A percentile compares a stretch with the other conserved stretches of the same genome.
Evolutionary conservation across 1,140 invertebrate genomes (phyloP).

Genomic region (Drosophila repleta): DNA sequence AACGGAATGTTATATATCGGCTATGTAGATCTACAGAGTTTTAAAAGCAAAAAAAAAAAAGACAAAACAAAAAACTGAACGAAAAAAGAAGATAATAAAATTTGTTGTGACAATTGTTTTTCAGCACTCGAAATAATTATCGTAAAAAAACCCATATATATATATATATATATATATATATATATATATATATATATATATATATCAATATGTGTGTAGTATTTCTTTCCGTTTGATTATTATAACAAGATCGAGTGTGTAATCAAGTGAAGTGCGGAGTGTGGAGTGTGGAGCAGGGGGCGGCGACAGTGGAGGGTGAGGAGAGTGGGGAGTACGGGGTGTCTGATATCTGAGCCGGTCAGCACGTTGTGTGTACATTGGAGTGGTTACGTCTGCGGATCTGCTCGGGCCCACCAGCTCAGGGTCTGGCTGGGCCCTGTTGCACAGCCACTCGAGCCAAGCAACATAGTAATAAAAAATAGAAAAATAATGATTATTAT

Average conservation of each 20-base stretch:
- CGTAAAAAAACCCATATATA: conserved; percentile 52
- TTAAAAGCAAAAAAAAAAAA: background rate
- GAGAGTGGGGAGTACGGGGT: background rate
- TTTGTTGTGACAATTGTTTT: conserved; percentile 19
- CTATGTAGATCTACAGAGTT: background rate
- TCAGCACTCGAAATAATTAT: conserved; percentile 70
- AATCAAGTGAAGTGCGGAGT: conserved; percentile 49
- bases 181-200: conserved; percentile 36
- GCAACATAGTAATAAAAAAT: conserved; percentile 50
- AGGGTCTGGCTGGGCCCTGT: conserved; percentile 45
- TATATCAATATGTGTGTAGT: conserved; percentile 43
- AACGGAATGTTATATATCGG: conserved; percentile 3
- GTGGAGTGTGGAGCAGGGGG: conserved; percentile 6
- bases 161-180: conserved; percentile 39
- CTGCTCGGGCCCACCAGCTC: conserved; percentile 33
- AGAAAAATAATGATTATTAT: conserved; percentile 41
- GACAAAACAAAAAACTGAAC: no score
- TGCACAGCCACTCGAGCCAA: conserved; percentile 57
- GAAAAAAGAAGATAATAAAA: background rate
- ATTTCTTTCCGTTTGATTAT: conserved; percentile 54
- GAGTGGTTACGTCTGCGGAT: conserved; percentile 55
- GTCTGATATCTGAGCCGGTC: conserved; percentile 46
- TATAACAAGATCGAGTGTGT: conserved; percentile 64
- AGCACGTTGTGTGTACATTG: conserved; percentile 61
- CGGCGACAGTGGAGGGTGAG: background rate